Evolutionary conservation across 2,797 vertebrate species (phyloP), one percentile per base, ranked within the genome.

Genomic region (Emydoidea blandingii): DNA sequence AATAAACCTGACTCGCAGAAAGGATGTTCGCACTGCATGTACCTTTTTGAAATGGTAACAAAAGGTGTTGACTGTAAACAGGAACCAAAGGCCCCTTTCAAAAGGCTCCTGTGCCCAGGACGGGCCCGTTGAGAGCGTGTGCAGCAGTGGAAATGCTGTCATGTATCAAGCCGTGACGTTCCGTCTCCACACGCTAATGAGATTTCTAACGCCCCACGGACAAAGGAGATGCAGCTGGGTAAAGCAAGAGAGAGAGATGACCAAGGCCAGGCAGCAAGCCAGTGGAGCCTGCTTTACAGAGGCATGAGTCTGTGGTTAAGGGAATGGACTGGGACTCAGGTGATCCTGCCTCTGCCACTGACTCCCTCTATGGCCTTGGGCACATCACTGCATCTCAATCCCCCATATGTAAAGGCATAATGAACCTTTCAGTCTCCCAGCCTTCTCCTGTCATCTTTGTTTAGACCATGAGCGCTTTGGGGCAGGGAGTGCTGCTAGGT

Each of bases 1-100:
- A 93, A 93, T 93, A 79, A 79, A 83, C 78, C 79, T 86, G 91
- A 82, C 34, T 76, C 37, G 27, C 62, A 82, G 65, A 82, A 49
- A 76, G 49, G 76, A 53, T 78, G 78, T 81, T 81, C 68, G 65
- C 68, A 78, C 29, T 12, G 44, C 21, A 65, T 54, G 79, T 89
- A 44, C 52, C 57, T 41, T 79, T 93, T 89, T 83, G 79, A 83
- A 83, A 93, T 5, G n/a, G 74, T n/a, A 82, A 89, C 87, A 83
- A 79, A 72, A 89, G 4, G 56, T 10, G 53, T 19, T 85, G 68
- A 19, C 41, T 89, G 72, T 89, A 72, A 86, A 83, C 34, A 56
- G 50, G 79, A 79, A 56, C 25, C 34, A 89, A 79, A 89, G 79
- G 25, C 68, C 57, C 56, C 52, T 86, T 86, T 79, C 72, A 78